Evolutionary conservation across 2,113 vertebrate genomes (phyloP).

Genomic region (Aspiorhynchus laticeps): DNA sequence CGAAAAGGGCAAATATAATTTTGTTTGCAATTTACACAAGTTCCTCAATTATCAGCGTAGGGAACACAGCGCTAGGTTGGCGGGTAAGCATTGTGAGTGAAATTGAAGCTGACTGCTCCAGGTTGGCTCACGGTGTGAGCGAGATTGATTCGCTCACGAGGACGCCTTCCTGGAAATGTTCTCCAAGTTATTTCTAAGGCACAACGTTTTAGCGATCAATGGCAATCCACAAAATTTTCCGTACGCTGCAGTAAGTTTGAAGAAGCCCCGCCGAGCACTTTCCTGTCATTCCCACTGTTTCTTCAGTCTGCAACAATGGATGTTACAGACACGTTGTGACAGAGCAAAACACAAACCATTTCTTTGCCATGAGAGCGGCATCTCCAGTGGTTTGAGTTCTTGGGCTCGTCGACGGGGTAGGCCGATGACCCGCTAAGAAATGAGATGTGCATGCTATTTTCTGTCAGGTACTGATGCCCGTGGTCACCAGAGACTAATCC

Average conservation of each 20-base stretch:
- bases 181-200: conserved; percentile 46
- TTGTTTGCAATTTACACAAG: conserved; percentile 53
- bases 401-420: not conserved
- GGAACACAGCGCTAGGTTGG: conserved; percentile 38
- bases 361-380: conserved; percentile 6
- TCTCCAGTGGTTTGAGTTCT: not conserved
- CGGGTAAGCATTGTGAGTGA: conserved; percentile 54
- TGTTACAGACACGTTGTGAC: conserved; percentile 20
- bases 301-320: conserved; percentile 1
- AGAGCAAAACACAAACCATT: conserved; percentile 34
- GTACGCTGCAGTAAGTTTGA: conserved; percentile 27
- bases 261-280: conserved; percentile 18
- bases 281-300: conserved; percentile 35
- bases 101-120: conserved; percentile 59
- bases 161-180: conserved; percentile 50
- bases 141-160: conserved; percentile 53
- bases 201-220: conserved; percentile 54
- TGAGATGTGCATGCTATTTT: conserved; percentile 20
- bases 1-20: conserved; percentile 49
- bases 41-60: conserved; percentile 60
- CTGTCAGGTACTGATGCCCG: conserved; percentile 21
- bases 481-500: conserved; percentile 38
- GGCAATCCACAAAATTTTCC: conserved; percentile 52
- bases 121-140: conserved; percentile 48
- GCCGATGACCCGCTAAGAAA: conserved; percentile 12